Evolutionary conservation across 2,888 invertebrate species (phyloP).

Genomic region (Orgyia antiqua): DNA sequence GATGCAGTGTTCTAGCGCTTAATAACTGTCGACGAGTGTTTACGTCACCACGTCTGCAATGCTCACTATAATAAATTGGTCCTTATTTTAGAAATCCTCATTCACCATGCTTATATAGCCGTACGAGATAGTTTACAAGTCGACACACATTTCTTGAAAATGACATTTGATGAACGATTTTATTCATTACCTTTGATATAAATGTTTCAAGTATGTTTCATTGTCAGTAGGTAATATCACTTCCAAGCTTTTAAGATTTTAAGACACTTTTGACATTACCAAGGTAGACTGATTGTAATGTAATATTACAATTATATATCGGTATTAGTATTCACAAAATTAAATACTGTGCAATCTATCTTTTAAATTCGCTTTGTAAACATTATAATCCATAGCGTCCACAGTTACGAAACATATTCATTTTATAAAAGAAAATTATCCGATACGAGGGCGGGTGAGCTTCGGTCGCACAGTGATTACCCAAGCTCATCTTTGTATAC

Average conservation of each 20-base stretch:
- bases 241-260: too few relatives aligned
- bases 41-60: slow-evolving; percentile 65
- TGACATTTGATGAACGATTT: slow-evolving; percentile 53
- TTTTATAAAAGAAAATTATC: slow-evolving; percentile 51
- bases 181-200: slow-evolving; percentile 27
- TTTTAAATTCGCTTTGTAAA: too few relatives aligned
- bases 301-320: too few relatives aligned
- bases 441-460: slow-evolving; percentile 35
- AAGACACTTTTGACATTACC: too few relatives aligned
- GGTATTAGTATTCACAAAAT: too few relatives aligned
- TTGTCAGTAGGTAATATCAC: too few relatives aligned
- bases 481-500: slow-evolving; percentile 61
- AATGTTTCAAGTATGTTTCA: too few relatives aligned
- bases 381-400: too few relatives aligned
- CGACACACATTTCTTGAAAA: slow-evolving; percentile 53
- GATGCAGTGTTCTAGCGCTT: slow-evolving; percentile 65
- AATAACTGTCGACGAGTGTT: slow-evolving; percentile 73
- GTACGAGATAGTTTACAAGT: slow-evolving; percentile 53
- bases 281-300: too few relatives aligned
- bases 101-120: slow-evolving; percentile 58
- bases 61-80: slow-evolving; percentile 68
- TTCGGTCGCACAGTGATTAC: slow-evolving; percentile 58
- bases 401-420: too few relatives aligned
- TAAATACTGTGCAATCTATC: too few relatives aligned
- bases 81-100: slow-evolving; percentile 74